These are phyloP conservation scores for Athene noctua DNA, from an alignment of 2,113 vertebrate species.

Conservation along the genomic window DNA sequence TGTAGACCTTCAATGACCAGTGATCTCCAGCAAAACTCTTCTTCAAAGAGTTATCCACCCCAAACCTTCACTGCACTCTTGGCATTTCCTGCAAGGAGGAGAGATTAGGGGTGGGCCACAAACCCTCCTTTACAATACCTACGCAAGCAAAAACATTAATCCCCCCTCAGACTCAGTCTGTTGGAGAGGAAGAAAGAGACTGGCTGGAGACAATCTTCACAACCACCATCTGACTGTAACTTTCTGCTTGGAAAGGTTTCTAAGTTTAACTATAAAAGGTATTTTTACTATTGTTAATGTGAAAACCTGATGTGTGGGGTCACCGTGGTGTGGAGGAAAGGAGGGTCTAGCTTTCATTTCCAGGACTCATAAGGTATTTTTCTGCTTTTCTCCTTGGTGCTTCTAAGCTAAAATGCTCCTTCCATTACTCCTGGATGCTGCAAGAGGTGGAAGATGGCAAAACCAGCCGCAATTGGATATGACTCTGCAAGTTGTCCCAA, in stretches of 20 bases:
- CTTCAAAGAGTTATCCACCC: neutral
- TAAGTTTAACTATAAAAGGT: neutral
- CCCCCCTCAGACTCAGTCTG: neutral
- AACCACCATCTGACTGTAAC: fast-evolving
- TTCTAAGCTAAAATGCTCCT: neutral
- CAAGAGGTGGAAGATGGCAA: neutral
- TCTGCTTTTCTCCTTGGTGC: neutral
- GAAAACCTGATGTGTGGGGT: neutral
- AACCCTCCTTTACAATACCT: neutral
- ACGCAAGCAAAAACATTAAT: fast-evolving
- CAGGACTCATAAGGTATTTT: neutral
- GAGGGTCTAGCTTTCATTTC: neutral
- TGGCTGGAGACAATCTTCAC: neutral
- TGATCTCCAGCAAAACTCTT: neutral
- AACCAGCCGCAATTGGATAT: neutral
- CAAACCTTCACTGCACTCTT: neutral
- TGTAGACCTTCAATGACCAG: fast-evolving
- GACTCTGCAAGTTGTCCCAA: neutral
- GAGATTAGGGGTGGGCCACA: neutral
- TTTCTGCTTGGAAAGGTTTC: neutral
- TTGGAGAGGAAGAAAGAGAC: neutral
- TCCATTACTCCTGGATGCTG: neutral
- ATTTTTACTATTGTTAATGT: neutral
- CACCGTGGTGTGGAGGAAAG: neutral
- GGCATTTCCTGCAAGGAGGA: neutral